A percentile compares a stretch with the other conserved stretches of the same genome.
Conservation (phyloP, 2,113 vertebrate species). For the Nothobranchius furzeri region DNA sequence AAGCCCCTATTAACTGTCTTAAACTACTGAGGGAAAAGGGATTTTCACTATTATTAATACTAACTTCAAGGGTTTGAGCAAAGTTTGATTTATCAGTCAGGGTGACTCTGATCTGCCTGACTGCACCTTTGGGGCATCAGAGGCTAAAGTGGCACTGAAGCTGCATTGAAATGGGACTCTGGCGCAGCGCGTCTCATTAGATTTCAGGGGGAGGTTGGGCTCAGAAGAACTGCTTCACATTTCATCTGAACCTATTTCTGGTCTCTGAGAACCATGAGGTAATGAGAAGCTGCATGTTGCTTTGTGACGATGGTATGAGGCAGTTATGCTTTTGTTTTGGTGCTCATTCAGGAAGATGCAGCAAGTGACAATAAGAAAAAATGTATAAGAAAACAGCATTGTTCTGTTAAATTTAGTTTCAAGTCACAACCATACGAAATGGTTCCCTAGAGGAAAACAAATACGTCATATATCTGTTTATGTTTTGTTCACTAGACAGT, state of each 20-base stretch:
- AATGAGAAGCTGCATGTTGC: conserved; percentile 45
- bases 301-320: conserved; percentile 41
- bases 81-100: not conserved
- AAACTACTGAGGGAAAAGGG: not conserved
- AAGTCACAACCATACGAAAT: too few relatives aligned
- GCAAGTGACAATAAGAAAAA: not conserved
- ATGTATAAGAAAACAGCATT: too few relatives aligned
- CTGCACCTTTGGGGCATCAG: conserved; percentile 15
- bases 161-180: conserved; percentile 21
- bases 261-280: conserved; percentile 27
- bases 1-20: too few relatives aligned
- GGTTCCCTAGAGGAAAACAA: too few relatives aligned
- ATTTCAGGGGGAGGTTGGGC: conserved; percentile 18
- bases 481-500: too few relatives aligned
- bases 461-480: too few relatives aligned
- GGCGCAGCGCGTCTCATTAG: conserved; percentile 20
- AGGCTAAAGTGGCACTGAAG: conserved; percentile 16
- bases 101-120: conserved; percentile 6
- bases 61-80: not conserved
- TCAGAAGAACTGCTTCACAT: conserved; percentile 29
- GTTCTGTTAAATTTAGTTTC: too few relatives aligned
- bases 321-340: conserved; percentile 27
- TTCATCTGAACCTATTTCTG: conserved; percentile 57
- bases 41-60: not conserved
- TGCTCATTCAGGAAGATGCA: not conserved